Base-by-base conservation (phyloP, 2,888 invertebrate genomes). In the Pegoplata infirma region DNA sequence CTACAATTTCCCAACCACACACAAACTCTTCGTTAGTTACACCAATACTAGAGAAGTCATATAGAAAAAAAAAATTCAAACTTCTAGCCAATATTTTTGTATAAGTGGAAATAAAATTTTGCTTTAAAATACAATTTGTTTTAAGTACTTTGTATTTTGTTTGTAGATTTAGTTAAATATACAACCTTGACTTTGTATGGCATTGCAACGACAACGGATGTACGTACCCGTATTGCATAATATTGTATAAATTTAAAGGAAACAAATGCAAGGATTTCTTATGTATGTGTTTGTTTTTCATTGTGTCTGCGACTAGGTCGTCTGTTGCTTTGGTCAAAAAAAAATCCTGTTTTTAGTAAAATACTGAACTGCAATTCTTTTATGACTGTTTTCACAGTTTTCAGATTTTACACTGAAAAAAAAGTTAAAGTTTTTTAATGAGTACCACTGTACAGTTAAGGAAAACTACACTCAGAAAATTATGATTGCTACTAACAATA, bases 161-260 rank as follows among this genome's bases (percentile, higher is more conserved):
- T n/a, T 23, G 51, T 51, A 51, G 14, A 23, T 51, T 51, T 51
- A 23, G 21, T 59, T 44, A 55, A 59, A 63, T 55, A 61, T 44
- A 32, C 47, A 64, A 78, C 72, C 61, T 69, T 69, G 73, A 68
- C 58, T 53, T 63, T 73, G 32, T 61, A 6, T n/a, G 40, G 49
- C 25, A 21, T 17, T 36, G 53, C 14, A n/a, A n/a, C n/a, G n/a
- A 64, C 58, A 53, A 23, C 44, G 44, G 47, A 40, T 40, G 36
- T n/a, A 2, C 47, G 55, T 61, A 58, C n/a, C n/a, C n/a, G n/a
- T n/a, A 64, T 77, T 78, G 68, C 68, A 78, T 73, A 77, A 73
- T 73, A 55, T 67, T 55, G 64, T 40, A 73, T 58, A 49, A 23
- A 28, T 61, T 47, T 49, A 63, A 19, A 40, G 25, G n/a, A 53